These are phyloP conservation scores for Otocyon megalotis DNA, from an alignment of 2,113 vertebrate species.

Conservation along the genomic window DNA sequence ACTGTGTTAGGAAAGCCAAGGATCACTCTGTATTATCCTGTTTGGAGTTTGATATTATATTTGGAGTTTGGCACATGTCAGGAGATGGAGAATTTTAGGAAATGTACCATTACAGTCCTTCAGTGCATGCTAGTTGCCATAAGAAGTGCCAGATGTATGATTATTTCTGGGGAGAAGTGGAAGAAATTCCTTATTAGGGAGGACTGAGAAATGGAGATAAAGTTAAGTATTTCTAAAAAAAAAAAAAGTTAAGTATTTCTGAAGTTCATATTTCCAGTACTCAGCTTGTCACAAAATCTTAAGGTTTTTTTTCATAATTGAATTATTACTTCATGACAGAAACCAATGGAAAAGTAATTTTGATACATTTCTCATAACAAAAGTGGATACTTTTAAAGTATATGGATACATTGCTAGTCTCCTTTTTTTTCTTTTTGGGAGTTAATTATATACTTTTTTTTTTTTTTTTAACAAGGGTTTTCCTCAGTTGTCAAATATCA, in stretches of 20 bases:
- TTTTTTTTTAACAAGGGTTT: slow-evolving; percentile 39
- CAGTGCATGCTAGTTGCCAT: not conserved
- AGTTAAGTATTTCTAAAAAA: not conserved
- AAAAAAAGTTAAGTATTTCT: not conserved
- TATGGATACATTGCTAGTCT: not conserved
- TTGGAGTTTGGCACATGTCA: not conserved
- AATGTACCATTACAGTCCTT: not conserved
- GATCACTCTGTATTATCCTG: not conserved
- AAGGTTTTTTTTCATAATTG: slow-evolving; percentile 10
- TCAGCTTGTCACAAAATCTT: slow-evolving; percentile 42
- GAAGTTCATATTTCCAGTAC: slow-evolving; percentile 41
- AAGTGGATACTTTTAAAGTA: slow-evolving; percentile 50
- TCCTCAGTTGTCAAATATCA: slow-evolving; percentile 61
- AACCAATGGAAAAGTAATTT: slow-evolving; percentile 67
- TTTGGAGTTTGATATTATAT: not conserved
- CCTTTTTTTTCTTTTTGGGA: slow-evolving; percentile 45
- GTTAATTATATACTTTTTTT: slow-evolving; percentile 5
- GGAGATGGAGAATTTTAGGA: not conserved
- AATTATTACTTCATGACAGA: slow-evolving; percentile 68
- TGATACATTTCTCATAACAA: slow-evolving; percentile 59
- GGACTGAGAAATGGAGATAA: not conserved
- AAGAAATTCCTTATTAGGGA: slow-evolving; percentile 6
- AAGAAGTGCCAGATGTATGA: not conserved
- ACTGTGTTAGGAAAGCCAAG: not conserved
- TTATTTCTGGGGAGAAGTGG: not conserved